These are phyloP conservation scores for Actinernus sp. DNA, from an alignment of 92 coral and sea anemone genomes.

Conservation along the genomic window DNA sequence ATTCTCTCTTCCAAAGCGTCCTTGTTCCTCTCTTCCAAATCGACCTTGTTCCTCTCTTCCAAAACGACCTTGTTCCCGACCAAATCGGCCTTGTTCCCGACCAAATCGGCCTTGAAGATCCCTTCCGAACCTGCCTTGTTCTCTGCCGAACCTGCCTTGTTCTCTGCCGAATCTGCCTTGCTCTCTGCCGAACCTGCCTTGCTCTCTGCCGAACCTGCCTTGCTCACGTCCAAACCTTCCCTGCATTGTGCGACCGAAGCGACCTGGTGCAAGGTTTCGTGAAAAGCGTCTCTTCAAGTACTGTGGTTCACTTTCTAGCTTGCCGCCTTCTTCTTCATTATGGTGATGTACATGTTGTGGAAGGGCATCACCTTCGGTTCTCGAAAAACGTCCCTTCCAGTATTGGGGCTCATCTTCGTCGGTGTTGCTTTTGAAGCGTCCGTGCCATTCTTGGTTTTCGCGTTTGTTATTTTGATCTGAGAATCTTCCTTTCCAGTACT, in stretches of 20 bases:
- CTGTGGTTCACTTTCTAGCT: slow-evolving; percentile 6
- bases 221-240: slow-evolving; percentile 60
- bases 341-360: slow-evolving; percentile 16
- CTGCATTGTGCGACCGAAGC: slow-evolving; percentile 24
- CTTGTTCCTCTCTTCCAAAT: slow-evolving; percentile 61
- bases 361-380: slow-evolving; percentile 24
- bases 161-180: slow-evolving; percentile 27
- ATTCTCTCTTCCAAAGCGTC: slow-evolving; percentile 55
- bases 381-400: slow-evolving; percentile 58
- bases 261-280: slow-evolving; percentile 14
- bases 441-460: slow-evolving; percentile 28
- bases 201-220: slow-evolving; percentile 64
- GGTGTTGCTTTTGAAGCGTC: slow-evolving; percentile 37
- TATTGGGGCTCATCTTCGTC: slow-evolving; percentile 43
- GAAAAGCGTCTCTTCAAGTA: slow-evolving; percentile 55
- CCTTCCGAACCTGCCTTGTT: slow-evolving; percentile 42
- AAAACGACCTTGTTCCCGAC: slow-evolving; percentile 64
- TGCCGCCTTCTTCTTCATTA: not conserved
- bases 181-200: slow-evolving; percentile 57
- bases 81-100: slow-evolving; percentile 52
- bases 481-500: slow-evolving; percentile 68
- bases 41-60: slow-evolving; percentile 66
- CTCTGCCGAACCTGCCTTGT: slow-evolving; percentile 2
- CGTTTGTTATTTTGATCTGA: slow-evolving; percentile 8
- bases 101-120: slow-evolving; percentile 51